Base-by-base conservation (phyloP, 2,113 vertebrate genomes). In the Leptobrachium leishanense region DNA sequence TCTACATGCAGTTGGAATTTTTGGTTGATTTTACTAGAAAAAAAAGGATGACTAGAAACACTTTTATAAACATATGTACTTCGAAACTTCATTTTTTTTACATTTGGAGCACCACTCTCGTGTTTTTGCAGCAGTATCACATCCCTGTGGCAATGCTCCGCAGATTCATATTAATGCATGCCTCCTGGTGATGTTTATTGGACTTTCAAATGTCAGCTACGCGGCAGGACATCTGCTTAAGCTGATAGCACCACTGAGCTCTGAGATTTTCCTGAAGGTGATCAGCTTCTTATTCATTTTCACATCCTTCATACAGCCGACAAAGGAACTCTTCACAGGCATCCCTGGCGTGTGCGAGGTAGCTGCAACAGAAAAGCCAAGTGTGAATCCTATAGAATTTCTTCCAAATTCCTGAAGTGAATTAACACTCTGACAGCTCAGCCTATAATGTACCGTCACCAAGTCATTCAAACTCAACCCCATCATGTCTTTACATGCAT, bases 301-400 rank as follows among this genome's bases (percentile, higher is more conserved):
- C 85, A 97, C 83, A 81, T 93, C 91, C 86, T 86, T 89, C 82
- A 99, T 89, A 85, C 97, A 98, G 84, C 97, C 97, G 64, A 88
- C 82, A 73, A 93, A 97, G 8, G 94, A 88, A 0, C 89, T 88
- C 20, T 86, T 88, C 67, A 95, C 86, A 0, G 95, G 94, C 50
- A 93, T 86, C 42, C 42, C 82, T 0, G 13, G 59, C 0, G 62
- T 82, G 72, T 86, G 83, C 82, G 88, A 68, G 74, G 79, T 43
- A 57, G 70, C 92, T 93, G 76, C 40, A 83, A 85, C 84, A 75
- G 81, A 41, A 8, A 82, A 86, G 75, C 40, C 53, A 5, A 82
- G 43, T 65, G 46, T 76, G 6, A 75, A 53, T 6, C 3, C 46
- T 50, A 4, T 5, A 50, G 46, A 50, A 50, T 50, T 31, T 4